A percentile compares a stretch with the other conserved stretches of the same genome.
phyloP scores from a whole-genome alignment of 2,888 invertebrate genomes.

The Rhagium mordax region DNA sequence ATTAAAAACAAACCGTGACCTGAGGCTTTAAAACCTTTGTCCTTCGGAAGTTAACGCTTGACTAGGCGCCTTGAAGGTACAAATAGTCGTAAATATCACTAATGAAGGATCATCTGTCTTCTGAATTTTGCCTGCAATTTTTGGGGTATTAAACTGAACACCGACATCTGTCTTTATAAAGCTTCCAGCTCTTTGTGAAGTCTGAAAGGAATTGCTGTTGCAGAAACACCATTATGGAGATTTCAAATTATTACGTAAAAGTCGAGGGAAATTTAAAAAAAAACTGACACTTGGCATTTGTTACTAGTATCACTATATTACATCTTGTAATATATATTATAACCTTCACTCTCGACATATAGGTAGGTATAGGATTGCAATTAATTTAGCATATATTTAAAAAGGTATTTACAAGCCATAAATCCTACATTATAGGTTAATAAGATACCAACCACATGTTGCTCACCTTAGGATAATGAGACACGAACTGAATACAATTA shows the following conservation, averaged over 20 bases:
- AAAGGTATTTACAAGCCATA: neutral
- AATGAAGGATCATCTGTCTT: conserved; percentile 11
- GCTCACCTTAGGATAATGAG: conserved; percentile 36
- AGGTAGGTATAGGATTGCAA: neutral
- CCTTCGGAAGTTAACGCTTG: conserved; percentile 11
- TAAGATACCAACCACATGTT: conserved; percentile 16
- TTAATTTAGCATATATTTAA: conserved; percentile 4
- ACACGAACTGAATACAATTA: conserved; percentile 42
- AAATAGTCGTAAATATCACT: conserved; percentile 1
- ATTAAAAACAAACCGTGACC: neutral
- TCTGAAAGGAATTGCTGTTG: too few species aligned
- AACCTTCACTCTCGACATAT: conserved; percentile 8
- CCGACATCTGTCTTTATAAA: neutral
- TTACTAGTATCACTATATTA: too few species aligned
- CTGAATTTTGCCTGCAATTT: neutral
- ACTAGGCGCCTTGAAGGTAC: neutral
- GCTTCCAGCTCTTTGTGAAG: neutral
- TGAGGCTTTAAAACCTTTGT: neutral
- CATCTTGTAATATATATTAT: too few species aligned
- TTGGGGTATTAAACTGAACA: neutral
- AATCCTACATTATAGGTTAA: conserved; percentile 24
- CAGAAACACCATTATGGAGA: too few species aligned
- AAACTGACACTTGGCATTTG: too few species aligned
- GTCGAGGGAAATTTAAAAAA: too few species aligned
- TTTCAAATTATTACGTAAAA: too few species aligned